Conservation (phyloP, 2,797 vertebrate species). For the Platyrinchus mystaceus region DNA sequence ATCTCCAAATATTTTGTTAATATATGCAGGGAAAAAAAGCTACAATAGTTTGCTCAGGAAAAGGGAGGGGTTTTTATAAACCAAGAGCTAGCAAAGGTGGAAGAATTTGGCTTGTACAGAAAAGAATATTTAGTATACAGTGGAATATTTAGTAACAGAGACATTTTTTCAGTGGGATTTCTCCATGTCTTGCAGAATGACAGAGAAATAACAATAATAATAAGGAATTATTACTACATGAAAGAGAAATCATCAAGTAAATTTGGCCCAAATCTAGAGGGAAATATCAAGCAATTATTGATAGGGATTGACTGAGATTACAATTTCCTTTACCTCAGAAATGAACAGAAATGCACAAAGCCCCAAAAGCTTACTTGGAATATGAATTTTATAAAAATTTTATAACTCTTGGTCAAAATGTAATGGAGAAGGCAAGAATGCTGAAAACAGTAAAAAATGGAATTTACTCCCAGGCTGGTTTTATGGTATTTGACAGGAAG, state of each 20-base stretch:
- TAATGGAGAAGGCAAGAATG: neutral
- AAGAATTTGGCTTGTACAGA: neutral
- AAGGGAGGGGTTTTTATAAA: neutral
- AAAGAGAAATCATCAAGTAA: neutral
- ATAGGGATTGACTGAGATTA: neutral
- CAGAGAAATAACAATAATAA: neutral
- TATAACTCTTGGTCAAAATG: neutral
- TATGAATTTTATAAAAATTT: neutral
- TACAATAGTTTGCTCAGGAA: neutral
- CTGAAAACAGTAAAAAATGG: neutral
- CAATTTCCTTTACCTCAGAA: neutral
- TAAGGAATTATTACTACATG: neutral
- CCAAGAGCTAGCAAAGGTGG: neutral
- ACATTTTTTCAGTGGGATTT: neutral
- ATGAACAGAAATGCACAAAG: neutral
- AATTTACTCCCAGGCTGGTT: neutral
- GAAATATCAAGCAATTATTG: neutral
- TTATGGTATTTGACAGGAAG: constrained; percentile 21
- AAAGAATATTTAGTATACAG: neutral
- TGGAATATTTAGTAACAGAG: neutral
- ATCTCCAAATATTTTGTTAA: neutral
- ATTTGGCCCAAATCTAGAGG: neutral
- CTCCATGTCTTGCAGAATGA: neutral
- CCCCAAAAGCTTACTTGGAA: neutral
- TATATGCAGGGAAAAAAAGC: neutral